phyloP scores from a whole-genome alignment of 53 echinoderm and acorn worm species.

The Mesocentrotus franciscanus region DNA sequence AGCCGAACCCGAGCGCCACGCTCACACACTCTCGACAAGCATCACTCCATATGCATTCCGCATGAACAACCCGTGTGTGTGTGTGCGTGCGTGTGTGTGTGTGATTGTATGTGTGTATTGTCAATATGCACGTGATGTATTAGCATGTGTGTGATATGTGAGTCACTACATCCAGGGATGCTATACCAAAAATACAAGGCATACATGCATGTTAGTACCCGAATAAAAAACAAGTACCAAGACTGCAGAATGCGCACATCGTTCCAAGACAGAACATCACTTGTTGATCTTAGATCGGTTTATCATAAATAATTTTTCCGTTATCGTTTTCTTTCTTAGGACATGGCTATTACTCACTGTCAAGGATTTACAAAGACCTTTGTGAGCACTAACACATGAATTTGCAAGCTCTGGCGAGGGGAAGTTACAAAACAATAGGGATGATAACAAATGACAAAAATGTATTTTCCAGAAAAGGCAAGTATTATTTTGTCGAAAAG shows the following conservation, averaged over 20 bases:
- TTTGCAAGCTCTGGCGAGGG: too few relatives aligned
- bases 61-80: background rate
- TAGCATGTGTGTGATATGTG: background rate
- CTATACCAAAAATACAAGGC: background rate
- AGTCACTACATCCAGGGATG: background rate
- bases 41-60: background rate
- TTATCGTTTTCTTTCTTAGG: too few relatives aligned
- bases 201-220: background rate
- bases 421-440: too few relatives aligned
- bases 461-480: too few relatives aligned
- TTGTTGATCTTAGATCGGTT: background rate
- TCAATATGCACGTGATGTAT: background rate
- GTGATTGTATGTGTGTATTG: background rate
- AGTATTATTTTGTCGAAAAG: too few relatives aligned
- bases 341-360: too few relatives aligned
- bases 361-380: too few relatives aligned
- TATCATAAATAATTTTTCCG: background rate
- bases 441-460: too few relatives aligned
- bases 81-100: background rate
- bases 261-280: background rate
- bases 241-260: background rate
- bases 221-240: background rate
- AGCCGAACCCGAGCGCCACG: slow-evolving; percentile 22
- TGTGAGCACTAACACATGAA: too few relatives aligned
- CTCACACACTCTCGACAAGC: slow-evolving; percentile 4